Conservation (phyloP, 2,888 invertebrate species). For the Pammene fasciana region DNA sequence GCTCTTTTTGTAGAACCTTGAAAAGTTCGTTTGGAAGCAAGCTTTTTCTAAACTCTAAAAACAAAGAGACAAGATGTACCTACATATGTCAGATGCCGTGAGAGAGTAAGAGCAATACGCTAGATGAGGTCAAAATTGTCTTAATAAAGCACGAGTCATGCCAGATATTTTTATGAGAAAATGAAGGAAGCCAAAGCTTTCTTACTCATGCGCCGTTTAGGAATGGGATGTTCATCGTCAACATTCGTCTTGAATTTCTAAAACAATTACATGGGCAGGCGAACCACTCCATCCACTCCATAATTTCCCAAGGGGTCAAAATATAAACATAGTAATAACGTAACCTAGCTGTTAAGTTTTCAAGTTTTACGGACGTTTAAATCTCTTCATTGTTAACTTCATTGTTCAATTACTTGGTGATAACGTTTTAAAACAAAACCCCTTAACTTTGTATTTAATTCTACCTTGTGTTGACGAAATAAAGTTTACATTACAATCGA, state of each 20-base stretch:
- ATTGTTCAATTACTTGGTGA: conserved; percentile 31
- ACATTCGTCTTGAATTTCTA: conserved; percentile 23
- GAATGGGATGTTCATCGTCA: conserved; percentile 12
- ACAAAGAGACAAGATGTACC: background rate
- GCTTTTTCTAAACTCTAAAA: background rate
- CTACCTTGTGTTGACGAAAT: background rate
- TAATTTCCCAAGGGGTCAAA: conserved; percentile 19
- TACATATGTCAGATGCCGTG: background rate
- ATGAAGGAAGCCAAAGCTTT: conserved; percentile 8
- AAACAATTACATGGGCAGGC: conserved; percentile 23
- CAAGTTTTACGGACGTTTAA: conserved; percentile 4
- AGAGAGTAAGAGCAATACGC: background rate
- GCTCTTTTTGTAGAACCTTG: too few species aligned
- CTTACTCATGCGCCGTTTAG: background rate
- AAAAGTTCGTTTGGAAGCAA: too few species aligned
- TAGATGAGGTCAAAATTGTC: conserved; percentile 6
- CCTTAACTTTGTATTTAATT: background rate
- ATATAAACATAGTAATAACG: conserved; percentile 4
- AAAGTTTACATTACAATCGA: background rate
- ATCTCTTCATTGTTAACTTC: conserved; percentile 22
- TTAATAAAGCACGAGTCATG: conserved; percentile 7
- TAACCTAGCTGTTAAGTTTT: background rate
- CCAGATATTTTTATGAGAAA: conserved; percentile 7
- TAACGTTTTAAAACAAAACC: conserved; percentile 4
- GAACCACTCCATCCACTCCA: conserved; percentile 8